Evolutionary conservation across 2,888 invertebrate species (phyloP).

Genomic region (Eueremaeus valkanovi): DNA sequence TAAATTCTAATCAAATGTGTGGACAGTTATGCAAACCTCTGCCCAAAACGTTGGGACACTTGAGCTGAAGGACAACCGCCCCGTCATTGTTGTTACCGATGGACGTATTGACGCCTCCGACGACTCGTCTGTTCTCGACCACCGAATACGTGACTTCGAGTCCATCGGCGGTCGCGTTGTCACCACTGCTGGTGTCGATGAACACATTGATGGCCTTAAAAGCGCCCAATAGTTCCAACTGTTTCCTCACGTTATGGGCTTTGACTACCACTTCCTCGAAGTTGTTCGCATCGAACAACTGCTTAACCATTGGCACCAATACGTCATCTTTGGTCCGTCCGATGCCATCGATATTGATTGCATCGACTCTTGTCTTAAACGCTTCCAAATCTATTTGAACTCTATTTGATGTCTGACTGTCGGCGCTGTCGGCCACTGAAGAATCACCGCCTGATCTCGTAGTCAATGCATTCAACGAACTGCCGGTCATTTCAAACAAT

Average conservation of each 20-base stretch:
- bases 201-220: slow-evolving; percentile 79
- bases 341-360: slow-evolving; percentile 78
- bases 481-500: not conserved
- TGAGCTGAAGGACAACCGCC: slow-evolving; percentile 64
- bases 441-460: no score
- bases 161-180: slow-evolving; percentile 63
- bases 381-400: not conserved
- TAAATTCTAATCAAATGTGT: no score
- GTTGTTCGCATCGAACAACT: slow-evolving; percentile 75
- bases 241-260: slow-evolving; percentile 63
- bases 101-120: slow-evolving; percentile 78
- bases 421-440: no score
- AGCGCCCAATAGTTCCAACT: slow-evolving; percentile 77
- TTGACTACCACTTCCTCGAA: slow-evolving; percentile 71
- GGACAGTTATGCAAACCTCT: slow-evolving; percentile 57
- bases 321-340: slow-evolving; percentile 83
- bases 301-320: slow-evolving; percentile 69
- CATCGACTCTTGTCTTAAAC: slow-evolving; percentile 68
- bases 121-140: slow-evolving; percentile 71
- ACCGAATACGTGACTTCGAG: slow-evolving; percentile 84
- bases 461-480: not conserved
- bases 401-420: no score
- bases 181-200: slow-evolving; percentile 65
- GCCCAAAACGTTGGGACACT: slow-evolving; percentile 77
- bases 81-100: slow-evolving; percentile 90